phyloP scores from a whole-genome alignment of 2,797 vertebrate species.

The Gallirallus australis region DNA sequence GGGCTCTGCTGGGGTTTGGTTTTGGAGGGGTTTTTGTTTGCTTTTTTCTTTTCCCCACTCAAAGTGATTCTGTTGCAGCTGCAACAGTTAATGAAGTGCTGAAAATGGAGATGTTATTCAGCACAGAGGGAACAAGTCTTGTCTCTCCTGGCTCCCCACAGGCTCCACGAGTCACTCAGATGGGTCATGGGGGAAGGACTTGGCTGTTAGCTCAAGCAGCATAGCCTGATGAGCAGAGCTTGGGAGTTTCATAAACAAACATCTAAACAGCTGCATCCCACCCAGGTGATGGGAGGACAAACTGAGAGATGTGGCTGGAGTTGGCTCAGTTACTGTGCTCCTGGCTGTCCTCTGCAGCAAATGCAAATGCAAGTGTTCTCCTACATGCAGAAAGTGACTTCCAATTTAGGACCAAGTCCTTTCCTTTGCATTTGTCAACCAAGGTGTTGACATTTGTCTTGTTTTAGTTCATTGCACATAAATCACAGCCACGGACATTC shows the following conservation, averaged over 20 bases:
- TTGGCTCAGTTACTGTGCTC: background rate
- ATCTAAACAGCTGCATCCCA: conserved; percentile 50
- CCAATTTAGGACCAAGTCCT: conserved; percentile 19
- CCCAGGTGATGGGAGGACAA: conserved; percentile 19
- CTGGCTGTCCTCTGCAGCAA: background rate
- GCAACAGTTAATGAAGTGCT: conserved; percentile 45
- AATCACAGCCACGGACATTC: conserved; percentile 34
- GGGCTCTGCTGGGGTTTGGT: background rate
- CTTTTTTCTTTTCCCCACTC: background rate
- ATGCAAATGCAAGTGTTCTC: background rate
- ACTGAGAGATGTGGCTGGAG: background rate
- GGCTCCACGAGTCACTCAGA: background rate
- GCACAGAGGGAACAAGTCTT: background rate
- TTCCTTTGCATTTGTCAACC: conserved; percentile 50
- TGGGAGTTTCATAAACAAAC: conserved; percentile 36
- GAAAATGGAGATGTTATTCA: background rate
- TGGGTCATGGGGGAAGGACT: background rate
- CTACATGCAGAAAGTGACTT: background rate
- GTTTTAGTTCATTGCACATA: conserved; percentile 63
- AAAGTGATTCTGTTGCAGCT: background rate
- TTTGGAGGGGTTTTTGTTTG: too few species aligned
- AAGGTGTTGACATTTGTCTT: conserved; percentile 41
- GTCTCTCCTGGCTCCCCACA: background rate
- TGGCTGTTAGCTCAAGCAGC: conserved; percentile 4
- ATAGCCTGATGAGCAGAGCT: background rate